Evolutionary conservation across 1,140 invertebrate genomes (phyloP).

Genomic region (Leucophenga varia): DNA sequence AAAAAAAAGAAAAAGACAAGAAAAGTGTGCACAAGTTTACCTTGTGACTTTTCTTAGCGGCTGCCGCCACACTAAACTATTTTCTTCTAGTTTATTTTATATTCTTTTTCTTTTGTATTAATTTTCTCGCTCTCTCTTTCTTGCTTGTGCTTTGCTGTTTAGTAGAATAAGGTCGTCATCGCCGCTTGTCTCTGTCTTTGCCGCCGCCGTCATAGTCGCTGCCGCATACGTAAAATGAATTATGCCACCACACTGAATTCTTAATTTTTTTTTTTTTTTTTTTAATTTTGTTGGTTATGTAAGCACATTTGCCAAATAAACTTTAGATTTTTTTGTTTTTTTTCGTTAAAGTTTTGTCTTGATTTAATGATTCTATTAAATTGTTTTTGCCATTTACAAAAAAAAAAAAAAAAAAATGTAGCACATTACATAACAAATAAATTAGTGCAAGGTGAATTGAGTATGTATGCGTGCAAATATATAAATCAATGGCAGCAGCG

Average conservation of each 20-base stretch:
- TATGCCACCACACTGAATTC: neutral
- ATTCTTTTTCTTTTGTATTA: no score
- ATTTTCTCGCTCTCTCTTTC: no score
- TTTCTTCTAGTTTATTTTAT: no score
- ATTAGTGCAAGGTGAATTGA: conserved; percentile 42
- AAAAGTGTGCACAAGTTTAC: conserved; percentile 18
- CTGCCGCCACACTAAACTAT: no score
- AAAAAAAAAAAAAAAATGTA: conserved; percentile 27
- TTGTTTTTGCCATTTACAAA: conserved; percentile 1
- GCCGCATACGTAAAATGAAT: conserved; percentile 11
- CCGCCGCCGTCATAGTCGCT: conserved; percentile 27
- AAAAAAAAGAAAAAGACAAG: no score
- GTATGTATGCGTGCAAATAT: conserved; percentile 25
- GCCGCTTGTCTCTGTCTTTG: conserved; percentile 10
- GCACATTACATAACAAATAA: conserved; percentile 51
- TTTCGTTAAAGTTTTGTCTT: no score
- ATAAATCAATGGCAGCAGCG: conserved; percentile 35
- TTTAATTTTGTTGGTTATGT: conserved; percentile 28
- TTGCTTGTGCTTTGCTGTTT: no score
- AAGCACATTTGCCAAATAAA: conserved; percentile 14
- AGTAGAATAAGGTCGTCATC: no score
- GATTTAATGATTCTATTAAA: no score
- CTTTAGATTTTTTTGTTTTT: no score
- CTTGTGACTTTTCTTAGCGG: conserved; percentile 18
- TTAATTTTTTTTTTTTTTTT: conserved; percentile 9